A percentile compares a stretch with the other conserved stretches of the same genome.
Conservation (phyloP, 64 coral and sea anemone species). For the Montipora efflorescens region DNA sequence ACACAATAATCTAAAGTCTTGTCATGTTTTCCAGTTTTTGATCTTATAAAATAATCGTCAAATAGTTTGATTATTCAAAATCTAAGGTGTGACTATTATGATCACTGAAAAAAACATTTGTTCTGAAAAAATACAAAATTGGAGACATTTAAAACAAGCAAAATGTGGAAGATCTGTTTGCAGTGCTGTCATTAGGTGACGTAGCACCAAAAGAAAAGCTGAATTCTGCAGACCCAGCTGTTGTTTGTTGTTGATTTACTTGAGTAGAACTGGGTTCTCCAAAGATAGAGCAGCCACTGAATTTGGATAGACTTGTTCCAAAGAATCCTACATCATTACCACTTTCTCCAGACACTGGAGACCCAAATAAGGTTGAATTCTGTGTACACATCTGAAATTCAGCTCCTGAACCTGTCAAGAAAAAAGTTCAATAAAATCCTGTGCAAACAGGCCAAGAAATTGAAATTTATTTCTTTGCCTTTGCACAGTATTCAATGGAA, state of each 20-base stretch:
- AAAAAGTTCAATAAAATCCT: background rate
- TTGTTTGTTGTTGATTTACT: slow-evolving; percentile 2
- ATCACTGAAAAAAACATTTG: background rate
- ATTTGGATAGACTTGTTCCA: slow-evolving; percentile 18
- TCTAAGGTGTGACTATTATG: too few relatives aligned
- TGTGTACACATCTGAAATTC: background rate
- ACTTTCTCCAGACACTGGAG: slow-evolving; percentile 15
- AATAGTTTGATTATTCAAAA: too few relatives aligned
- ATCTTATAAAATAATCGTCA: too few relatives aligned
- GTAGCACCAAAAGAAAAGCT: slow-evolving; percentile 41
- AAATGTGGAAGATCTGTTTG: slow-evolving; percentile 39
- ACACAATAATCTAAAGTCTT: too few relatives aligned
- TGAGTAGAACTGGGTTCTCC: background rate
- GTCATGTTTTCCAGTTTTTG: too few relatives aligned
- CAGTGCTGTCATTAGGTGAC: background rate
- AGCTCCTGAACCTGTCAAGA: background rate
- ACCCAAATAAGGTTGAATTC: slow-evolving; percentile 28
- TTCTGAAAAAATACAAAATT: background rate
- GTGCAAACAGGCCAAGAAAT: too few relatives aligned
- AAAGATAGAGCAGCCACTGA: slow-evolving; percentile 32
- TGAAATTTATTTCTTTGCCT: too few relatives aligned
- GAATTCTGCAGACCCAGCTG: background rate
- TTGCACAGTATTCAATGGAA: too few relatives aligned
- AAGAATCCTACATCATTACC: background rate
- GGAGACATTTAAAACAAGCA: slow-evolving; percentile 1